Base-by-base conservation (phyloP, 1,140 invertebrate species). In the Eufriesea mexicana region DNA sequence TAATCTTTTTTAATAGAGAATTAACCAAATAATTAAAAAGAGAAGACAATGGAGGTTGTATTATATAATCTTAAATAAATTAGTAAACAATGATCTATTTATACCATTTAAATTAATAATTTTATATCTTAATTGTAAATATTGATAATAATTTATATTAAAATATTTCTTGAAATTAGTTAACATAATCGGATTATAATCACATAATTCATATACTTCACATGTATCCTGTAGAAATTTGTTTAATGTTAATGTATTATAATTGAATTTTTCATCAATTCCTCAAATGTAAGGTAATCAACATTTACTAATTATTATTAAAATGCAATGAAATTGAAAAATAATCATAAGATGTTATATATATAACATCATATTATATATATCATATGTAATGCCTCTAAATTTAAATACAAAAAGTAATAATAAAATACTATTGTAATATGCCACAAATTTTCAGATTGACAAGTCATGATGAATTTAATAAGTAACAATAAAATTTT, bases 171-270 rank as follows among this genome's bases (percentile, higher is more conserved):
- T 42, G 23, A 67, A 68, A 68, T 51, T 68, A 68, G 1, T 4
- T 35, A 45, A 74, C 83, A 51, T 67, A 81, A 73, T 59, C 64
- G 66, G 61, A 79, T 23, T 83, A 83, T 64, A 74, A 88, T 68
- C 23, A 86, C 64, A 59, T 85, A 89, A 54, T 45, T 66, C 28
- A 66, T 85, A 84, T 87, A 86, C 79, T 25, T 45, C 87, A 88
- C 75, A n/a, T 91, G 85, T 91, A 92, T 85, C 89, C 84, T 90
- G 84, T 91, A 91, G 77, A 90, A 79, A 85, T 82, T 77, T 84
- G 45, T 75, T 47, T 75, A 66, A 49, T 75, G 79, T 18, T 78
- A 8, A 71, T 74, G 55, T 82, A 61, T 62, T 62, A 28, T 18
- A 1, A 28, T 62, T 62, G 25, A 9, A 62, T 62, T 20, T 62